phyloP scores from a whole-genome alignment of 2,113 vertebrate species.

The Sminthopsis crassicaudata region DNA sequence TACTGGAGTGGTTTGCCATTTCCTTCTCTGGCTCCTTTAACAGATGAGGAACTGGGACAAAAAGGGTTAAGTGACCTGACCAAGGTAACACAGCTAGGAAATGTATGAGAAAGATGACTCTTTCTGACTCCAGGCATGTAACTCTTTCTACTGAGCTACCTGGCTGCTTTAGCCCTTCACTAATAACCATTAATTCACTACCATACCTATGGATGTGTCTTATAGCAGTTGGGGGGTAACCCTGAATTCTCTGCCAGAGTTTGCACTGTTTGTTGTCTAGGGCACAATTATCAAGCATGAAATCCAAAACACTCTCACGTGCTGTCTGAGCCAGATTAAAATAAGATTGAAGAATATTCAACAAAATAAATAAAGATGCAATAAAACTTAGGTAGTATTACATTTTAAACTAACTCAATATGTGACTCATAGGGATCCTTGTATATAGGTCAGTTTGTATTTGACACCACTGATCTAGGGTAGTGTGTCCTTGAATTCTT shows the following conservation, averaged over 20 bases:
- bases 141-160: background rate
- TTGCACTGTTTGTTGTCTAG: background rate
- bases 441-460: background rate
- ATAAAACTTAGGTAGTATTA: background rate
- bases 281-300: background rate
- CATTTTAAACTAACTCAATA: background rate
- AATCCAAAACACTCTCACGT: background rate
- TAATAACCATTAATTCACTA: background rate
- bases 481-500: background rate
- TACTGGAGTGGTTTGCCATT: background rate
- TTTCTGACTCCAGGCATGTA: background rate
- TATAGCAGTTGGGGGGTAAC: background rate
- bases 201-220: background rate
- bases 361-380: background rate
- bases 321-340: background rate
- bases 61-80: too few species aligned
- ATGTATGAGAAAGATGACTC: background rate
- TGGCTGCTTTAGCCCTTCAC: background rate
- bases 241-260: background rate
- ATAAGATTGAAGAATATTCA: background rate
- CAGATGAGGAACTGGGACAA: background rate
- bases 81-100: background rate
- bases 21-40: background rate
- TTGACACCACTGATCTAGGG: background rate
- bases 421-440: background rate